Evolutionary conservation across 2,888 invertebrate species (phyloP).

Genomic region (Andrena hattorfiana): DNA sequence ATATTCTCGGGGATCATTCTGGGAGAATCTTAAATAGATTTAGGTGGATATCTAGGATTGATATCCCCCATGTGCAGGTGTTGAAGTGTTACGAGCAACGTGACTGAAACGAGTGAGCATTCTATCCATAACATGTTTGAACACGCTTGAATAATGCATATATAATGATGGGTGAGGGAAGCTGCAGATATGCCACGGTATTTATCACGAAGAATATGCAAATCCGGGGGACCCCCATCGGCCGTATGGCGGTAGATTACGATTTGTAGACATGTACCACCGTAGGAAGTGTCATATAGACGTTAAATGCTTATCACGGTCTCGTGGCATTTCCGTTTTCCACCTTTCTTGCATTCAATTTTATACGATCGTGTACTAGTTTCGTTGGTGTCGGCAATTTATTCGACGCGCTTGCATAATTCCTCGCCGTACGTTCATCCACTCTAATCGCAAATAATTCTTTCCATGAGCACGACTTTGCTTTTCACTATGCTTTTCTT

Average conservation of each 20-base stretch:
- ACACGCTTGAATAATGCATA: conserved; percentile 7
- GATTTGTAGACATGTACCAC: neutral
- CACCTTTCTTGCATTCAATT: conserved; percentile 25
- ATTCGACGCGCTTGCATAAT: conserved; percentile 17
- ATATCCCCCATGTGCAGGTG: neutral
- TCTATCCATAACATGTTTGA: neutral
- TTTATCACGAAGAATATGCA: conserved; percentile 38
- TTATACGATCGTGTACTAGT: conserved; percentile 32
- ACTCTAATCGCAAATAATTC: neutral
- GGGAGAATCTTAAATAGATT: neutral
- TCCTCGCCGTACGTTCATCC: neutral
- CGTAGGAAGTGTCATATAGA: neutral
- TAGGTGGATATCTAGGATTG: neutral
- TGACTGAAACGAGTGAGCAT: neutral
- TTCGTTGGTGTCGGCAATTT: conserved; percentile 10
- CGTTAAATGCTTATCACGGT: conserved; percentile 16
- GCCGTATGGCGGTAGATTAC: neutral
- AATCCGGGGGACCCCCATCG: conserved; percentile 33
- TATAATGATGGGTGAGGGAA: neutral
- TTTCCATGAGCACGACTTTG: neutral
- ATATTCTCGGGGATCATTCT: no score
- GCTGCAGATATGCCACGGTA: neutral
- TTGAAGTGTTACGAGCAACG: neutral
- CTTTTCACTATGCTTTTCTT: no score
- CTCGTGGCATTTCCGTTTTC: conserved; percentile 35